These are phyloP conservation scores for Periparus ater DNA, from an alignment of 2,797 vertebrate species.

Conservation along the genomic window DNA sequence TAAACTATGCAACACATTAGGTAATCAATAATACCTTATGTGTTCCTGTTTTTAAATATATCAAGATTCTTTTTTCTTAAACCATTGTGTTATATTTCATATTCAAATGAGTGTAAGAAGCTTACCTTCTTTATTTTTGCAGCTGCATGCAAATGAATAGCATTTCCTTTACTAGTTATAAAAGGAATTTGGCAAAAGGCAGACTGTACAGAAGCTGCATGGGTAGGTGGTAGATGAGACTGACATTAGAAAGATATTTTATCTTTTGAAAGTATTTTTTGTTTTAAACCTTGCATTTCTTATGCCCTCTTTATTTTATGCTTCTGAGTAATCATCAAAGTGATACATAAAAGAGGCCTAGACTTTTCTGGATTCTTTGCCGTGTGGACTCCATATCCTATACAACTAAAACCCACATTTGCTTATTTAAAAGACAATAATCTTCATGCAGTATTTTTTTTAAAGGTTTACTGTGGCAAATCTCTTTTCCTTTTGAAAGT, in stretches of 20 bases:
- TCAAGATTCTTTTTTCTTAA: background rate
- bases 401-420: background rate
- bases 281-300: background rate
- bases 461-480: background rate
- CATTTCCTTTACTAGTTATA: background rate
- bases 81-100: background rate
- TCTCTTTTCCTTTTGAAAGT: background rate
- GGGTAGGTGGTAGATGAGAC: background rate
- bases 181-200: background rate
- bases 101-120: constrained; percentile 15
- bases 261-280: background rate
- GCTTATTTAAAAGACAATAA: background rate
- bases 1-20: background rate
- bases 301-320: background rate
- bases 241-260: background rate
- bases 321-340: background rate
- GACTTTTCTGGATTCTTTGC: background rate
- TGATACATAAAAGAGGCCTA: background rate
- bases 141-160: constrained; percentile 27
- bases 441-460: background rate
- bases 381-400: fast-evolving
- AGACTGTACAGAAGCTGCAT: background rate
- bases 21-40: background rate
- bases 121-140: constrained; percentile 25
- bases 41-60: background rate